A percentile compares a stretch with the other conserved stretches of the same genome.
phyloP scores from a whole-genome alignment of 2,797 vertebrate species.

The Rhynchotus rufescens region DNA sequence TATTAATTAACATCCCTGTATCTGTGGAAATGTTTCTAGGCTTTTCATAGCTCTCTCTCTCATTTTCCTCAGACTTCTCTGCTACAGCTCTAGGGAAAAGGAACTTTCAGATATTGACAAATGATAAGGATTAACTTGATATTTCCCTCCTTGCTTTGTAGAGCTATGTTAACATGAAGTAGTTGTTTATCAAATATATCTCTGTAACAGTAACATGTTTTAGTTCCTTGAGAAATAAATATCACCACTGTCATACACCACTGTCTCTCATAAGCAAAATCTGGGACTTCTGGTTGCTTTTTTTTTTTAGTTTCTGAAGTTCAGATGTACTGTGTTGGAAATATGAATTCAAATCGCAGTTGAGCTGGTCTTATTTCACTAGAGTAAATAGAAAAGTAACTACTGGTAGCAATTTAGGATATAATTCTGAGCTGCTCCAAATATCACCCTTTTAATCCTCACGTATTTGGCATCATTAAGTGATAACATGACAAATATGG shows the following conservation, averaged over 20 bases:
- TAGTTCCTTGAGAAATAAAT: neutral
- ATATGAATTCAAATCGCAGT: neutral
- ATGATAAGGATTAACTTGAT: conserved; percentile 1
- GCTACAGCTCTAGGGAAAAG: neutral
- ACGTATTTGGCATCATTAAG: neutral
- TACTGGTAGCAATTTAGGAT: neutral
- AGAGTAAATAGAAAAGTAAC: neutral
- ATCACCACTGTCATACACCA: neutral
- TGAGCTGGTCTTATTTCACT: neutral
- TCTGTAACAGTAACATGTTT: neutral
- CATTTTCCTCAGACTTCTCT: neutral
- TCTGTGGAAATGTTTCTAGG: neutral
- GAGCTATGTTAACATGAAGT: neutral
- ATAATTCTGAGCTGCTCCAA: neutral
- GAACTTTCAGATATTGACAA: neutral
- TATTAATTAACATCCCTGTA: neutral
- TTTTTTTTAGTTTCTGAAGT: neutral
- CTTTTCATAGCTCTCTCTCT: neutral
- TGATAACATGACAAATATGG: neutral
- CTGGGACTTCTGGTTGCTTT: neutral
- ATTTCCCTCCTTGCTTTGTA: neutral
- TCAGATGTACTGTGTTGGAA: neutral
- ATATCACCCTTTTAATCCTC: neutral
- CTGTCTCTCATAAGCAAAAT: neutral
- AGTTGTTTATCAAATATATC: neutral